Evolutionary conservation across 2,797 vertebrate genomes (phyloP), one percentile per base, ranked within the genome.

Genomic region (Pipistrellus nathusii): DNA sequence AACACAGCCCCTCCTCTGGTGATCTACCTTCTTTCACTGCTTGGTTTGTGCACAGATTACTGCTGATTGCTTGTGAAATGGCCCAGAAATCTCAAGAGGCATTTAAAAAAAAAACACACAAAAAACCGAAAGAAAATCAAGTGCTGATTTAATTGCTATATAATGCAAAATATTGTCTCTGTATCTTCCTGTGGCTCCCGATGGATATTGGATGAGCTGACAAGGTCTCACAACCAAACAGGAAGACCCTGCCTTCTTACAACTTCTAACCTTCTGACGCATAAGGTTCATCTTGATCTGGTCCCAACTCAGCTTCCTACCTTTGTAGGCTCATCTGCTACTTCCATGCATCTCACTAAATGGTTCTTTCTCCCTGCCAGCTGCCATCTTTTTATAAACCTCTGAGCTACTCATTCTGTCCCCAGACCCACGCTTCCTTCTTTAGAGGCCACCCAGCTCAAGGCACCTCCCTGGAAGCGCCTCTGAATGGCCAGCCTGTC

Each of bases 1-100:
- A 97, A 90, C 91, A 97, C 7, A 85, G 27, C 20, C 69, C 84
- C 92, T 91, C 57, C 55, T 80, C 82, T 25, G 71, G 82, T 32
- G 77, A 95, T 94, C 73, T 8, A 0, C 94, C 96, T 94, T 93
- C 88, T 94, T 44, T 9, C 91, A 4, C 14, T 38, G 62, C 91
- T 89, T 32, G 25, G 8, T 86, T 46, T 77, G 80, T 77, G 25
- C 77, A 94, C 0, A 90, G 84, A 78, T 94, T 76, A 87, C 72
- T 82, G 94, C 76, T 48, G 4, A 62, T 57, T 64, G n/a, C 85
- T 84, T 48, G 17, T 71, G 55, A 91, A 53, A 88, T 41, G 35
- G 66, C n/a, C 55, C 27, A 77, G 83, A 92, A 93, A 94, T 32
- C 18, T 64, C 72, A 48, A 90, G 14, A 84, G 23, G 12, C 57